A percentile compares a stretch with the other conserved stretches of the same genome.
phyloP scores from a whole-genome alignment of 2,797 vertebrate genomes.

The Huso huso region DNA sequence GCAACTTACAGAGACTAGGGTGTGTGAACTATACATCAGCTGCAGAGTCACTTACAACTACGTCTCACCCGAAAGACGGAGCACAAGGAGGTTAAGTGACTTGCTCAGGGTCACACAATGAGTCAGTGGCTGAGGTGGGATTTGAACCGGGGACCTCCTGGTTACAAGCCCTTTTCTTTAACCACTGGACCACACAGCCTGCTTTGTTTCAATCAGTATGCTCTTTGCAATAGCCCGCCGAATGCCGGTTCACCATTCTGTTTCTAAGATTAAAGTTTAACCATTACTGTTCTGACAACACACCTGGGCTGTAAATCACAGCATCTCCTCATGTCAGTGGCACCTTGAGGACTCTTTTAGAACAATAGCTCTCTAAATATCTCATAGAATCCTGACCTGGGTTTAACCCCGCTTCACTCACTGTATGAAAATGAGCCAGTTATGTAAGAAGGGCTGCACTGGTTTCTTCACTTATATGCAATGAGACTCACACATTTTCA shows the following conservation, averaged over 20 bases:
- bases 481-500: too few species aligned
- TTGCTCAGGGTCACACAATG: too few species aligned
- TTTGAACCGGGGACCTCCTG: too few species aligned
- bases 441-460: constrained; percentile 10
- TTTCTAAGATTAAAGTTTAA: constrained; percentile 44
- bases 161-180: too few species aligned
- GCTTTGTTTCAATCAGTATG: not conserved
- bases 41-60: too few species aligned
- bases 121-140: too few species aligned
- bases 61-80: too few species aligned
- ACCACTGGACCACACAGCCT: too few species aligned
- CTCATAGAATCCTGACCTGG: constrained; percentile 34
- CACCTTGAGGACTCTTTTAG: constrained; percentile 33
- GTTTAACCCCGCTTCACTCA: constrained; percentile 36
- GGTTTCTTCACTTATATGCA: too few species aligned
- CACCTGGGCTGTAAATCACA: constrained; percentile 55
- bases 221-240: not conserved
- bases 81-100: too few species aligned
- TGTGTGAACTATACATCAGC: too few species aligned
- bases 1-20: too few species aligned
- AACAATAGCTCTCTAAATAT: constrained; percentile 16
- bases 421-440: constrained; percentile 35
- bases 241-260: not conserved
- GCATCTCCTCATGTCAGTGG: constrained; percentile 34
- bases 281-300: constrained; percentile 39